Conservation (phyloP, 2,888 invertebrate species). For the Xestobium rufovillosum region DNA sequence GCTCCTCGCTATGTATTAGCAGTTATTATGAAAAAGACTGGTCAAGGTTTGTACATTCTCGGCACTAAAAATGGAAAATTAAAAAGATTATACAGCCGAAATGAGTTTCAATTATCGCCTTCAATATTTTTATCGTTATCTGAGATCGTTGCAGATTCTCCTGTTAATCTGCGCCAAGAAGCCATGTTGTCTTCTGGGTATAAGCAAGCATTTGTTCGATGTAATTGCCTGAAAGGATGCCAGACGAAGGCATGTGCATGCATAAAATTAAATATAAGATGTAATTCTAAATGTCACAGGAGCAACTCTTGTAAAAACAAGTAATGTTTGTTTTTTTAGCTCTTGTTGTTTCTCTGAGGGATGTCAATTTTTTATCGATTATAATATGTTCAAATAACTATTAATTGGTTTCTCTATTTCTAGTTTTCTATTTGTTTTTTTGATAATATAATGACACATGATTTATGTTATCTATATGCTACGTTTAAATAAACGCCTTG, state of each 20-base stretch:
- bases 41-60: not conserved
- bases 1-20: constrained; percentile 1
- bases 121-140: not conserved
- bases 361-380: no score
- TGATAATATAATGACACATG: not conserved
- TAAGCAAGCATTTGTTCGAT: not conserved
- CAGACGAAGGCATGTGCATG: constrained; percentile 1
- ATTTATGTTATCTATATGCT: no score
- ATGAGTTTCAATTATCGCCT: constrained; percentile 1
- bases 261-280: not conserved
- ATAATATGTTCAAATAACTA: no score
- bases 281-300: constrained; percentile 2
- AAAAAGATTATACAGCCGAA: not conserved
- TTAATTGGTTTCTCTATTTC: not conserved
- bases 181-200: not conserved
- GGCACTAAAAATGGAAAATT: constrained; percentile 3
- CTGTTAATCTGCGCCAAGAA: not conserved
- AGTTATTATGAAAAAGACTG: constrained; percentile 1
- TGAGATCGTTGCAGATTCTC: not conserved
- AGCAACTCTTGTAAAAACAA: no score
- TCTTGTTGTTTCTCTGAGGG: no score
- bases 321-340: no score
- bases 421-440: not conserved
- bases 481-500: no score
- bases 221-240: not conserved